phyloP scores from a whole-genome alignment of 2,888 invertebrate species.

The Geotrupes spiniger region DNA sequence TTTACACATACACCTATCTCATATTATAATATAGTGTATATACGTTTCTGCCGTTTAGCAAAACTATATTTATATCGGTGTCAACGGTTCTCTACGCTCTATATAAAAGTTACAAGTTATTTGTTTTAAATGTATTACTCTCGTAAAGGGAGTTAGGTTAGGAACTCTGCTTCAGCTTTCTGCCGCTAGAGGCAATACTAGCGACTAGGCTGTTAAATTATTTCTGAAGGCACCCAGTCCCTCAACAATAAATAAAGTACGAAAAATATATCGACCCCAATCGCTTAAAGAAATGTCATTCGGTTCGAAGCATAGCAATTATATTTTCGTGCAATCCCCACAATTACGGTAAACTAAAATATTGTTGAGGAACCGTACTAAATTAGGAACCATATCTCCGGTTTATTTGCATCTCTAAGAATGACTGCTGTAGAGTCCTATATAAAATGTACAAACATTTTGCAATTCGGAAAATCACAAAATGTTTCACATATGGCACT shows the following conservation, averaged over 20 bases:
- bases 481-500: slow-evolving; percentile 43
- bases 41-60: slow-evolving; percentile 48
- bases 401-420: slow-evolving; percentile 49
- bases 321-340: background rate
- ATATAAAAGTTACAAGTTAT: slow-evolving; percentile 49
- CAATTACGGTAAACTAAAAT: slow-evolving; percentile 19
- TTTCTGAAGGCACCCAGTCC: slow-evolving; percentile 53
- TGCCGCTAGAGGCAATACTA: slow-evolving; percentile 29
- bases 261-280: slow-evolving; percentile 15
- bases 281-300: slow-evolving; percentile 17
- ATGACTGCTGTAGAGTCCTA: slow-evolving; percentile 43
- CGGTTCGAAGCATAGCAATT: background rate
- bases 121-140: slow-evolving; percentile 42
- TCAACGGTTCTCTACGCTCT: slow-evolving; percentile 47
- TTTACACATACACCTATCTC: slow-evolving; percentile 47
- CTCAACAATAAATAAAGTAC: slow-evolving; percentile 48
- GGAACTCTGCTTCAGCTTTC: slow-evolving; percentile 49
- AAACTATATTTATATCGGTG: slow-evolving; percentile 48
- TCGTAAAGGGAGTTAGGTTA: slow-evolving; percentile 48
- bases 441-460: slow-evolving; percentile 29
- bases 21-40: slow-evolving; percentile 47
- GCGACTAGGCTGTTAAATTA: slow-evolving; percentile 37
- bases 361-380: slow-evolving; percentile 51
- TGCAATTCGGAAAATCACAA: slow-evolving; percentile 18
- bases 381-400: slow-evolving; percentile 50